Evolutionary conservation across 23 tunicate species (phyloP).

Genomic region (Halocynthia aurantium): DNA sequence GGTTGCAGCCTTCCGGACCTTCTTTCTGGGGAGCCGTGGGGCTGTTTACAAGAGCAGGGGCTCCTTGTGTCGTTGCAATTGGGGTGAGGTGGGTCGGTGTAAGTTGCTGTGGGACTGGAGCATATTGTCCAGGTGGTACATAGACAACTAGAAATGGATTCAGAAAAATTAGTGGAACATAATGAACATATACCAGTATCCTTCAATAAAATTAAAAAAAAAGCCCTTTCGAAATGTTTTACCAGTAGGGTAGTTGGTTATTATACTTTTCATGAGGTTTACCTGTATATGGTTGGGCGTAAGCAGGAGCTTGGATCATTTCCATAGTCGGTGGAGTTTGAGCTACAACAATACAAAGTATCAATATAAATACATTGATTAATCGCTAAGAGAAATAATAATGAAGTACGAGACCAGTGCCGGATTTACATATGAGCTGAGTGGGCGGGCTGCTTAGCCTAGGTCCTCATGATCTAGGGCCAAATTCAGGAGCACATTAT

Average conservation of each 20-base stretch:
- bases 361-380: too few relatives aligned
- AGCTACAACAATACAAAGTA: constrained; percentile 23
- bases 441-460: too few relatives aligned
- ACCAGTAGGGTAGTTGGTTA: not conserved
- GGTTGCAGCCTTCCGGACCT: constrained; percentile 97
- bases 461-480: too few relatives aligned
- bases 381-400: too few relatives aligned
- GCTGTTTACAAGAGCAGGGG: constrained; percentile 20
- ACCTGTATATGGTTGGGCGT: constrained; percentile 81
- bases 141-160: constrained; percentile 51
- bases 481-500: too few relatives aligned
- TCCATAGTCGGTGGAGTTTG: constrained; percentile 77
- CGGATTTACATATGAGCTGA: too few relatives aligned
- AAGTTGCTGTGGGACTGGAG: constrained; percentile 50
- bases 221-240: too few relatives aligned
- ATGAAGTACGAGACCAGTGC: too few relatives aligned
- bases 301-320: constrained; percentile 39
- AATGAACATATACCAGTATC: too few relatives aligned
- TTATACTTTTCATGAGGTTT: not conserved
- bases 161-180: too few relatives aligned
- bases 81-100: constrained; percentile 48
- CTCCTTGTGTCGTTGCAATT: constrained; percentile 42
- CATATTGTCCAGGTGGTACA: constrained; percentile 72
- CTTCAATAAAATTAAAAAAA: too few relatives aligned
- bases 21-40: constrained; percentile 96